Conservation (phyloP, 2,113 vertebrate species). For the Tragelaphus imberbis region DNA sequence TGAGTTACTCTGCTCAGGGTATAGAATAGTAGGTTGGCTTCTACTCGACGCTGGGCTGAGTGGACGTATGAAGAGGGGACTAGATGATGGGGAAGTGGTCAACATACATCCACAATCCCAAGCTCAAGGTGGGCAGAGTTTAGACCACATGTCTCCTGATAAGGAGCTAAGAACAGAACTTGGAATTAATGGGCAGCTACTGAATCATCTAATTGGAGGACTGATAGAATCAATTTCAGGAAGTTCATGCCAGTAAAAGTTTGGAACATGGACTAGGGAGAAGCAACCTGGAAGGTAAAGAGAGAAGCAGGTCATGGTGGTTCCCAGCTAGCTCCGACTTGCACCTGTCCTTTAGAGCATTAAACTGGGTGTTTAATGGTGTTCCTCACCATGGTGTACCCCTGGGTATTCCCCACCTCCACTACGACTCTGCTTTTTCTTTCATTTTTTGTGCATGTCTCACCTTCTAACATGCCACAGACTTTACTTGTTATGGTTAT, state of each 20-base stretch:
- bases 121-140: neutral
- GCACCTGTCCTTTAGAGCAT: neutral
- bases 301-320: neutral
- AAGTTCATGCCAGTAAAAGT: neutral
- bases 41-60: neutral
- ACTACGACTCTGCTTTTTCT: neutral
- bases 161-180: neutral
- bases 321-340: too few relatives aligned
- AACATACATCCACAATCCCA: neutral
- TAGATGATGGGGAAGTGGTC: neutral
- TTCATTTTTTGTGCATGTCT: neutral
- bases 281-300: neutral
- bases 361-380: neutral
- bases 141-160: neutral
- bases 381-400: neutral
- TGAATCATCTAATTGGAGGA: neutral
- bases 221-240: neutral
- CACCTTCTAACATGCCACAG: neutral
- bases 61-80: neutral
- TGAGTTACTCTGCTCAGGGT: neutral
- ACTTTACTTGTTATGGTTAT: neutral
- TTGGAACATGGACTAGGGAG: neutral
- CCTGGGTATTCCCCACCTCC: rapidly evolving
- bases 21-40: neutral
- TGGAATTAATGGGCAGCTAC: neutral